Conservation (phyloP, 2,888 invertebrate species). For the Leptinotarsa rubiginosa region DNA sequence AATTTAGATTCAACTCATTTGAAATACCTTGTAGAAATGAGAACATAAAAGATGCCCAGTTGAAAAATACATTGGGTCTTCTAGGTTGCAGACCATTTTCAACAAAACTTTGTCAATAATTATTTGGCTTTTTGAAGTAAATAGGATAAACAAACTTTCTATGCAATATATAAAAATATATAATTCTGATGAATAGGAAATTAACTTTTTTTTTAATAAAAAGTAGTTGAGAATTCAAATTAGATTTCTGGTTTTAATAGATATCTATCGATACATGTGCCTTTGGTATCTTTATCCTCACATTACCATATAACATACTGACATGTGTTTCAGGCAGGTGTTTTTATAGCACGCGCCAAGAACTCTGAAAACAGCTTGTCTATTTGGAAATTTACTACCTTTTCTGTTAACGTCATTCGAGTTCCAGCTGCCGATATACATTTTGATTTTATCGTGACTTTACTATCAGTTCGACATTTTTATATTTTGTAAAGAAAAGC, state of each 20-base stretch:
- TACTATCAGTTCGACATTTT: slow-evolving; percentile 15
- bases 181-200: too few relatives aligned
- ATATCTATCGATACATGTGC: not conserved
- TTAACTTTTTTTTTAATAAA: too few relatives aligned
- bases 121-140: too few relatives aligned
- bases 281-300: not conserved
- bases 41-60: too few relatives aligned
- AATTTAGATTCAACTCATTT: too few relatives aligned
- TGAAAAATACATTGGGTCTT: too few relatives aligned
- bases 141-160: too few relatives aligned
- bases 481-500: slow-evolving; percentile 20
- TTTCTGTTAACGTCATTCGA: slow-evolving; percentile 45
- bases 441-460: slow-evolving; percentile 30
- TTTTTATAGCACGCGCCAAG: slow-evolving; percentile 57
- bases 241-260: not conserved
- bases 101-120: too few relatives aligned
- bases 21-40: too few relatives aligned
- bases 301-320: slow-evolving; percentile 45
- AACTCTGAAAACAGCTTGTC: slow-evolving; percentile 57
- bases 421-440: slow-evolving; percentile 36
- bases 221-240: too few relatives aligned
- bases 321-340: slow-evolving; percentile 58
- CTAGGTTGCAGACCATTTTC: too few relatives aligned
- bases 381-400: slow-evolving; percentile 55
- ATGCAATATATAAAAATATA: too few relatives aligned